Conservation (phyloP, 2,797 vertebrate species). For the Phalloptychus januarius region DNA sequence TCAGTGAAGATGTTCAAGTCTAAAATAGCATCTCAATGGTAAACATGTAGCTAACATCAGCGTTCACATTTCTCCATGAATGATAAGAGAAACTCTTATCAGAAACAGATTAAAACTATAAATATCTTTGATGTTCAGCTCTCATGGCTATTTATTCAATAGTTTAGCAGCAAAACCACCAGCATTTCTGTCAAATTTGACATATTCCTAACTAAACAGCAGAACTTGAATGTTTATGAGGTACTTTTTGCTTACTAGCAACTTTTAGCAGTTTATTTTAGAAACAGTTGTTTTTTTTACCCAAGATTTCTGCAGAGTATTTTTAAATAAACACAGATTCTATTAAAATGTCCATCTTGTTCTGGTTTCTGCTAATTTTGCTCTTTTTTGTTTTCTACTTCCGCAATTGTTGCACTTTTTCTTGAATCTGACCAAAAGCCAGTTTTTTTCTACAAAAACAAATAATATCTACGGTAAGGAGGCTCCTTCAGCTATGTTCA, state of each 20-base stretch:
- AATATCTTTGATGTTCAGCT: no score
- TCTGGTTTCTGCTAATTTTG: not conserved
- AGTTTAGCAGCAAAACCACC: no score
- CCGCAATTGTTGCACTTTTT: not conserved
- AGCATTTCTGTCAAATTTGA: not conserved
- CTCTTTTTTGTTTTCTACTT: not conserved
- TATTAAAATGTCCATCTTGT: not conserved
- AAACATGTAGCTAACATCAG: no score
- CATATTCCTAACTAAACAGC: not conserved
- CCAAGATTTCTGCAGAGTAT: not conserved
- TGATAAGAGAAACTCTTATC: no score
- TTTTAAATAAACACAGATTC: not conserved
- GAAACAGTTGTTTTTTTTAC: not conserved
- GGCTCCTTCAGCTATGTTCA: not conserved
- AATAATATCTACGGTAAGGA: not conserved
- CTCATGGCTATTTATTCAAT: no score
- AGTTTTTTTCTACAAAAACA: not conserved
- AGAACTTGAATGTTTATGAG: slow-evolving; percentile 8
- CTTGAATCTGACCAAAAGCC: not conserved
- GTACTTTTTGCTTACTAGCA: slow-evolving; percentile 7
- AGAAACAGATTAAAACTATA: no score
- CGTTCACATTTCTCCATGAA: no score
- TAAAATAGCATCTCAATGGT: no score
- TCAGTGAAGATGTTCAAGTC: no score
- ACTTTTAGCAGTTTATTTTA: not conserved